phyloP scores from a whole-genome alignment of 1,140 invertebrate genomes.

The Pachyrhynchus sulphureomaculatus region DNA sequence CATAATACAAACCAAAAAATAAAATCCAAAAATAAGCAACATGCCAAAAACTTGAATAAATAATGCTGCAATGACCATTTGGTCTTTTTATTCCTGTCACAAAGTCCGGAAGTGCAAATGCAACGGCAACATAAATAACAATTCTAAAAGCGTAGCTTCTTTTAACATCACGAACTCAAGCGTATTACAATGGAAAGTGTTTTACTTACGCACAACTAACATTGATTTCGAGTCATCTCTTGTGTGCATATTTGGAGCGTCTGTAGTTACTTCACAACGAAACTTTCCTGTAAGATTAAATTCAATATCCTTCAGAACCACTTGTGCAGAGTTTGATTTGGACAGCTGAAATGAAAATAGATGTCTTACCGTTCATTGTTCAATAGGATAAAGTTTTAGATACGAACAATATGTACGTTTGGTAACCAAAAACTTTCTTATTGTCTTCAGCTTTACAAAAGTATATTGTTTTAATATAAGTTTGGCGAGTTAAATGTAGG shows the following conservation, averaged over 20 bases:
- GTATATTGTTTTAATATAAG: too few relatives aligned
- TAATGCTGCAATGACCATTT: not conserved
- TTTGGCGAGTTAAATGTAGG: too few relatives aligned
- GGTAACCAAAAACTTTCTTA: too few relatives aligned
- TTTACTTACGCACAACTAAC: conserved; percentile 72
- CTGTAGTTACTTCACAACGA: conserved; percentile 83
- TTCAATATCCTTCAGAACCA: conserved; percentile 69
- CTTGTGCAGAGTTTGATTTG: conserved; percentile 72
- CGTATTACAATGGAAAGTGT: conserved; percentile 5
- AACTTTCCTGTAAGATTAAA: conserved; percentile 76
- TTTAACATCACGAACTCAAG: not conserved
- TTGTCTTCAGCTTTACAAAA: too few relatives aligned
- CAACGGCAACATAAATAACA: conserved; percentile 8
- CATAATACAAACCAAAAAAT: too few relatives aligned
- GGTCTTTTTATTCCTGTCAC: not conserved
- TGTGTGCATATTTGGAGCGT: conserved; percentile 71
- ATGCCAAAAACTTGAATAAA: too few relatives aligned
- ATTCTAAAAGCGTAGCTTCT: conserved; percentile 1
- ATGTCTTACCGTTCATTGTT: conserved; percentile 14
- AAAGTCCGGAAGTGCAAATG: conserved; percentile 11
- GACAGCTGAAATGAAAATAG: conserved; percentile 56
- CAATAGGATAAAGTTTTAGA: conserved; percentile 8
- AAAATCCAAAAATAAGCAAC: too few relatives aligned
- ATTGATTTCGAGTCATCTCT: conserved; percentile 64
- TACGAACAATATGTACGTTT: conserved; percentile 5